phyloP scores from a whole-genome alignment of 2,888 invertebrate species.

The Cephus spinipes region DNA sequence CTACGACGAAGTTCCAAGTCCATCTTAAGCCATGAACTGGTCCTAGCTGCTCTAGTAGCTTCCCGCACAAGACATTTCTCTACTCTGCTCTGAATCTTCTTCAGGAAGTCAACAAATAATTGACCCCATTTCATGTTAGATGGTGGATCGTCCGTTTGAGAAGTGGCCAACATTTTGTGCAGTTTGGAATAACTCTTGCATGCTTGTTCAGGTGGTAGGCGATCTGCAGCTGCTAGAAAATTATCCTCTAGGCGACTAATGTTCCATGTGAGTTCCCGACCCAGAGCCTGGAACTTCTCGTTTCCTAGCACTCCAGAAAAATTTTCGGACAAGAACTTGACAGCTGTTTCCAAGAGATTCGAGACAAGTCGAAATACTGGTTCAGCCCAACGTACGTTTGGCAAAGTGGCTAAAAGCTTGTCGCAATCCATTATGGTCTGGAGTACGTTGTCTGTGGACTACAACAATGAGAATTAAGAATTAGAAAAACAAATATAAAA shows the following conservation, averaged over 20 bases:
- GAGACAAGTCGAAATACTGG: constrained; percentile 82
- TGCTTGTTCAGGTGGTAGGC: constrained; percentile 84
- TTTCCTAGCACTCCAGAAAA: constrained; percentile 81
- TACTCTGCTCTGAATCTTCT: constrained; percentile 74
- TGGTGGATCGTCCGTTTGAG: constrained; percentile 54
- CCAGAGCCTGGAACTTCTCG: constrained; percentile 75
- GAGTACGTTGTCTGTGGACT: constrained; percentile 83
- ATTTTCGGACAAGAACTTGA: constrained; percentile 82
- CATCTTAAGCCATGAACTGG: constrained; percentile 75
- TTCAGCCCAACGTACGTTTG: constrained; percentile 87
- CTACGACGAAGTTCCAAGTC: constrained; percentile 73
- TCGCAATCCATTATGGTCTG: constrained; percentile 89
- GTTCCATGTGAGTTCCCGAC: constrained; percentile 79
- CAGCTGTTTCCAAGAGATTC: constrained; percentile 83
- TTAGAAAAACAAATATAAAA: constrained; percentile 21
- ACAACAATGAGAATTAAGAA: constrained; percentile 33
- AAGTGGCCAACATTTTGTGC: constrained; percentile 55
- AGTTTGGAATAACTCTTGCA: constrained; percentile 79
- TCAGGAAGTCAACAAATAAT: constrained; percentile 72
- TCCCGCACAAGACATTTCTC: constrained; percentile 80
- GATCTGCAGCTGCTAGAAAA: constrained; percentile 81
- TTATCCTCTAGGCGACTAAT: constrained; percentile 83
- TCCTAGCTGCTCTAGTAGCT: constrained; percentile 74
- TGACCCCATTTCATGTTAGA: constrained; percentile 69
- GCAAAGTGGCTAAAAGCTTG: constrained; percentile 80